A percentile compares a stretch with the other conserved stretches of the same genome.
These are phyloP conservation scores for Ophioninae sp. DNA, from an alignment of 2,888 invertebrate species.

Conservation along the genomic window DNA sequence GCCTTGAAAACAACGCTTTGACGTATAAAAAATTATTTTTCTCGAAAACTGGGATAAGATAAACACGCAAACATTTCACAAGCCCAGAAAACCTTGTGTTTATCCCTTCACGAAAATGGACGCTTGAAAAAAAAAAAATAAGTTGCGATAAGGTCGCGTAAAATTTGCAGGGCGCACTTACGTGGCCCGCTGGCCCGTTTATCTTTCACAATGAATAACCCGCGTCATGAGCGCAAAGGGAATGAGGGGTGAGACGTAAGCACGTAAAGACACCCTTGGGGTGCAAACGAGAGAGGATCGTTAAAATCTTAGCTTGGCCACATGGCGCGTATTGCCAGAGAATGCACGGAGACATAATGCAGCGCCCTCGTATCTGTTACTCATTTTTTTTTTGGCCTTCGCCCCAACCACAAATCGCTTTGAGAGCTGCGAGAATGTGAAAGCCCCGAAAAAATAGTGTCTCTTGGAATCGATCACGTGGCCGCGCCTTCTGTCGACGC, in stretches of 20 bases:
- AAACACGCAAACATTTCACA: background rate
- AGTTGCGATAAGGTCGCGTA: background rate
- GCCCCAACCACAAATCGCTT: background rate
- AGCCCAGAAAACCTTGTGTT: background rate
- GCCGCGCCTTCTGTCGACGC: conserved; percentile 12
- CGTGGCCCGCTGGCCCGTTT: conserved; percentile 24
- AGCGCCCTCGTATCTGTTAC: conserved; percentile 44
- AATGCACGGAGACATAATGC: conserved; percentile 26
- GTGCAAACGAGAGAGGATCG: conserved; percentile 50
- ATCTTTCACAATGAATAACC: conserved; percentile 25
- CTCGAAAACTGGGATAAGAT: background rate
- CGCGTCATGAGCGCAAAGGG: background rate
- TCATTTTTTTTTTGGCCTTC: conserved; percentile 7
- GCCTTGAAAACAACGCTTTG: too few relatives aligned
- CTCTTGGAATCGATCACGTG: background rate
- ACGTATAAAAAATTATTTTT: background rate
- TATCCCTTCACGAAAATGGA: background rate
- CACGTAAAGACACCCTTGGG: conserved; percentile 51
- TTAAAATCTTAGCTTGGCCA: conserved; percentile 58
- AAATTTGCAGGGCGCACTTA: conserved; percentile 3
- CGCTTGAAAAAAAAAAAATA: background rate
- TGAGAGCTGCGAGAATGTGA: background rate
- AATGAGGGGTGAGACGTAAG: conserved; percentile 30
- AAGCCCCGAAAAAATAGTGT: background rate
- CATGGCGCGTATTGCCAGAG: conserved; percentile 54